Evolutionary conservation across 2,888 invertebrate species (phyloP).

Genomic region (Gibbula magus): DNA sequence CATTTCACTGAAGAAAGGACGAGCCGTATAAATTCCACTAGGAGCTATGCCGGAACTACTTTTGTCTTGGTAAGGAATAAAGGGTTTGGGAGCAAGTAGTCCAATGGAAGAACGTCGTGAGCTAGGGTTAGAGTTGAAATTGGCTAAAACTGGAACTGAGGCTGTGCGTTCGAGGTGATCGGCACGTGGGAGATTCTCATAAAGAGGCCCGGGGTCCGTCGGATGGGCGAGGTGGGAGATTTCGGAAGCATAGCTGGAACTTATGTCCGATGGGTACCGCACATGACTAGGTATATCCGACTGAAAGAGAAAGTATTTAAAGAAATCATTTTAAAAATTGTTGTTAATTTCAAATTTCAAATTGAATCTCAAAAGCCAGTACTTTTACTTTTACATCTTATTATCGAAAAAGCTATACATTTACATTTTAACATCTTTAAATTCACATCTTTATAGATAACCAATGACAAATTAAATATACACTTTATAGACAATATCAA

Average conservation of each 20-base stretch:
- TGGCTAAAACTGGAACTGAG: conserved; percentile 35
- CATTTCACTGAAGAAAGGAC: conserved; percentile 32
- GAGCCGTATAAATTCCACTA: background rate
- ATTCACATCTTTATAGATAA: too few relatives aligned
- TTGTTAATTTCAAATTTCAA: too few relatives aligned
- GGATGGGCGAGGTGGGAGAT: conserved; percentile 36
- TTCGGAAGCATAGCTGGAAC: conserved; percentile 33
- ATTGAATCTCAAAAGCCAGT: too few relatives aligned
- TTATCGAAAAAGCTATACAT: too few relatives aligned
- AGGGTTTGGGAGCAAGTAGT: conserved; percentile 67
- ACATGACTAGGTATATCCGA: conserved; percentile 40
- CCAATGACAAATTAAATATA: too few relatives aligned
- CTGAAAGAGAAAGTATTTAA: conserved; percentile 27
- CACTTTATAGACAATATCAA: background rate
- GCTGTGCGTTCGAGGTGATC: conserved; percentile 41
- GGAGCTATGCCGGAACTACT: background rate
- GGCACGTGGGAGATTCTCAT: conserved; percentile 60
- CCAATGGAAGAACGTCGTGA: conserved; percentile 57
- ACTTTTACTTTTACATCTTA: too few relatives aligned
- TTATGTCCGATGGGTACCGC: conserved; percentile 38
- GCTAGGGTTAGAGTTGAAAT: conserved; percentile 41
- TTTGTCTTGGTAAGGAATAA: conserved; percentile 51
- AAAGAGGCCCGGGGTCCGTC: conserved; percentile 52
- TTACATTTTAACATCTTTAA: too few relatives aligned
- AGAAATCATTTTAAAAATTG: background rate